A percentile compares a stretch with the other conserved stretches of the same genome.
phyloP scores from a whole-genome alignment of 1,140 invertebrate genomes.

The Drosophila kepulauana region DNA sequence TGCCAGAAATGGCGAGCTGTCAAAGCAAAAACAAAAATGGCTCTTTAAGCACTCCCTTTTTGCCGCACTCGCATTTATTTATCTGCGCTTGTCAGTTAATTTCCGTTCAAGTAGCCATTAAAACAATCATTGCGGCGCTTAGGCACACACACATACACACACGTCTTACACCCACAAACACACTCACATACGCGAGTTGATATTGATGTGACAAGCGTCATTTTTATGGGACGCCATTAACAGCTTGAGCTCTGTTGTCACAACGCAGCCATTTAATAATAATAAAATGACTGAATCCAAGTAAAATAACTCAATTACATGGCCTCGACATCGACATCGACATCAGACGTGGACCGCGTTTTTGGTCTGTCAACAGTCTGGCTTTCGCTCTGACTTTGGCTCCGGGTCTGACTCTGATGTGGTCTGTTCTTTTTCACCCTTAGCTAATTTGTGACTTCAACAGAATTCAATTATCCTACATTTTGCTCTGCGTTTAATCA shows the following conservation, averaged over 20 bases:
- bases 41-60: slow-evolving; percentile 22
- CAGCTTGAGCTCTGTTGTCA: slow-evolving; percentile 75
- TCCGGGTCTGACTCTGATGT: neutral
- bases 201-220: slow-evolving; percentile 57
- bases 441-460: slow-evolving; percentile 33
- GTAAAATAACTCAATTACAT: slow-evolving; percentile 78
- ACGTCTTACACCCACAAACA: slow-evolving; percentile 25
- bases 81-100: slow-evolving; percentile 81
- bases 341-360: slow-evolving; percentile 12
- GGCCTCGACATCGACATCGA: slow-evolving; percentile 23
- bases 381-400: neutral
- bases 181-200: neutral
- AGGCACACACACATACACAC: slow-evolving; percentile 50
- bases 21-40: slow-evolving; percentile 33
- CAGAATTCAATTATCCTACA: slow-evolving; percentile 38
- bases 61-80: slow-evolving; percentile 62
- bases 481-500: slow-evolving; percentile 19
- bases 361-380: slow-evolving; percentile 37
- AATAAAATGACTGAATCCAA: slow-evolving; percentile 68
- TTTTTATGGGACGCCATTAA: slow-evolving; percentile 77
- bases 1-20: slow-evolving; percentile 49
- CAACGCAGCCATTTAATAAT: slow-evolving; percentile 77
- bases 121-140: slow-evolving; percentile 79
- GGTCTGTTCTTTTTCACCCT: neutral
- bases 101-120: slow-evolving; percentile 83